Percentiles rank a stretch among this genome's conserved stretches.
Evolutionary conservation across 2,113 vertebrate species (phyloP).

Genomic region (Platichthys stellatus): DNA sequence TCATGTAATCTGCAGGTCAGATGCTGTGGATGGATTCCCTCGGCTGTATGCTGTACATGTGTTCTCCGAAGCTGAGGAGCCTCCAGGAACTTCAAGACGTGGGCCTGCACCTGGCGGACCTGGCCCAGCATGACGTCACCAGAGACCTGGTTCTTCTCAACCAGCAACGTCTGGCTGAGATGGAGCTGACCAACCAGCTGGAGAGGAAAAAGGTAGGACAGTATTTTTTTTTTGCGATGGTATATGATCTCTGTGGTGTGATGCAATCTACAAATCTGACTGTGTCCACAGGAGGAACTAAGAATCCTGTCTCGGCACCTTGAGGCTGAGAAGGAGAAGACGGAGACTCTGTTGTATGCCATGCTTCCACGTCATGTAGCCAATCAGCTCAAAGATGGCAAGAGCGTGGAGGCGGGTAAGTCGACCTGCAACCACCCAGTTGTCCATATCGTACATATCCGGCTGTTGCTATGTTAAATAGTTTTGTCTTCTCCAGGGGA

Average conservation of each 20-base stretch:
- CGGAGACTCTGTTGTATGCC: slow-evolving; percentile 82
- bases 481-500: slow-evolving; percentile 68
- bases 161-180: slow-evolving; percentile 80
- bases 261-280: too few species aligned
- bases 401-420: slow-evolving; percentile 81
- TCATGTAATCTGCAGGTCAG: slow-evolving; percentile 61
- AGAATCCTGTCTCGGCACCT: slow-evolving; percentile 80
- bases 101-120: slow-evolving; percentile 78
- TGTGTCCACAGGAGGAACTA: slow-evolving; percentile 74
- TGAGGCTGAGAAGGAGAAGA: slow-evolving; percentile 84
- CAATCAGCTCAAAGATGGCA: slow-evolving; percentile 84
- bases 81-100: slow-evolving; percentile 79
- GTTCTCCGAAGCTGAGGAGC: slow-evolving; percentile 77
- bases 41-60: slow-evolving; percentile 75
- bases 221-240: too few species aligned
- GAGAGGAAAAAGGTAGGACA: slow-evolving; percentile 76
- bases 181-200: slow-evolving; percentile 82
- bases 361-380: slow-evolving; percentile 84
- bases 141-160: slow-evolving; percentile 83
- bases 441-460: neutral
- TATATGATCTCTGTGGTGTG: neutral
- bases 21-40: slow-evolving; percentile 81
- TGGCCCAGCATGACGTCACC: slow-evolving; percentile 74
- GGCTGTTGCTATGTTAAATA: neutral
- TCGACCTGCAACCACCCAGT: neutral